Evolutionary conservation across 2,797 vertebrate species (phyloP), one percentile per base, ranked within the genome.

Genomic region (Limnodromus scolopaceus): DNA sequence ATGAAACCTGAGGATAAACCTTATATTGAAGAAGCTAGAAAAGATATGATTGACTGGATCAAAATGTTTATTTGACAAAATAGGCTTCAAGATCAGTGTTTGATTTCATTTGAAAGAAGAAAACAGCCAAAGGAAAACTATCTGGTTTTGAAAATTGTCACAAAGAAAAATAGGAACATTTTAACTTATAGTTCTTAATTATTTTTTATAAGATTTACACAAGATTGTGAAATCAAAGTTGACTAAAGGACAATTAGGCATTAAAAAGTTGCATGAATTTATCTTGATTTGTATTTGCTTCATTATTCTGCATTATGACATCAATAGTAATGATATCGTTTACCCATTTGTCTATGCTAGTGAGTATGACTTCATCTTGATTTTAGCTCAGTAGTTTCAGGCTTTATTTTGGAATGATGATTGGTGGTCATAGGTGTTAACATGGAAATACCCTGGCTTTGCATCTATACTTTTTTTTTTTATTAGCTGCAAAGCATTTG

Each of bases 11-110:
- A 84, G 1, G 99, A 99, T 93, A 98, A 98, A 96, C 97, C 98
- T 18, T 97, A 96, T 30, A 99, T 99, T 69, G 98, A 99, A 80
- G 98, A 99, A 97, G 99, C 99, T 41, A 98, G 99, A 85, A 97
- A 95, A 71, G 99, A 99, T 91, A 98, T 99, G 97, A 91, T 99
- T 1, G 98, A 98, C 71, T 99, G 99, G 99, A 97, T 99, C 64
- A 98, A 98, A 58, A 99, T 97, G 80, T 99, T 99, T 74, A 19
- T 94, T 92, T 94, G 93, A 97, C 84, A 85, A 63, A 51, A 72
- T 91, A 83, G 84, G 66, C 61, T 70, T 95, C 84, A 70, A 79
- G 23, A 86, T 76, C 18, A n/a, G 16, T 43, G 46, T 48, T 66
- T 30, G 16, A 48, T 66, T 84, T 39, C 28, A 58, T 65, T 58